Conservation (phyloP, 1,140 invertebrate genomes). For the Schmidtea mediterranea region DNA sequence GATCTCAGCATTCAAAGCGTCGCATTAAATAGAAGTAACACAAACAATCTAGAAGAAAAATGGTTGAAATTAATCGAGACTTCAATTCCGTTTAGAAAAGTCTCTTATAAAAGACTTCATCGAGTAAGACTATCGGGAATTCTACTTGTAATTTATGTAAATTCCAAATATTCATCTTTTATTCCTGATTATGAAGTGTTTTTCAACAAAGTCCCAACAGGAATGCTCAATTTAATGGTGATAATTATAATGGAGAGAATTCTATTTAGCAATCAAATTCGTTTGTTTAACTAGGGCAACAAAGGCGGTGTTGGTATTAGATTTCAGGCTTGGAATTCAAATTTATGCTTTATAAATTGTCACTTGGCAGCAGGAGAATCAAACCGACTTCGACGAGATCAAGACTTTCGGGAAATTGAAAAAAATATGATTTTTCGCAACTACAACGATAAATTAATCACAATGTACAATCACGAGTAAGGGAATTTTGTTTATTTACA, state of each 20-base stretch:
- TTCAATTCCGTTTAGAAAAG: neutral
- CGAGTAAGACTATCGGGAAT: slow-evolving; percentile 1
- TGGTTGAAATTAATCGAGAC: slow-evolving; percentile 2
- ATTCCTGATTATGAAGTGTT: neutral
- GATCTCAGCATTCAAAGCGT: slow-evolving; percentile 1
- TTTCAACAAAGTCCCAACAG: neutral
- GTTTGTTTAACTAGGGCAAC: slow-evolving; percentile 55
- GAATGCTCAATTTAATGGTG: slow-evolving; percentile 2
- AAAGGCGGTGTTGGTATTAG: slow-evolving; percentile 85
- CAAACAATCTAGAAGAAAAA: neutral
- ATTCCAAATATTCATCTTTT: neutral
- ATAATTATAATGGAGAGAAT: neutral
- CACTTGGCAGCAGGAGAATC: slow-evolving; percentile 87
- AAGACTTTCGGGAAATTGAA: slow-evolving; percentile 1
- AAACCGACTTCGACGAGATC: slow-evolving; percentile 17
- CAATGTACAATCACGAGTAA: neutral
- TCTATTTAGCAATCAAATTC: neutral
- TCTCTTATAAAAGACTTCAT: neutral
- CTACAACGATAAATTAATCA: neutral
- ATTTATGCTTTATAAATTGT: slow-evolving; percentile 80
- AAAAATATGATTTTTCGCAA: neutral
- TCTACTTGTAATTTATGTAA: neutral
- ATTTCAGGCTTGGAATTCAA: slow-evolving; percentile 63
- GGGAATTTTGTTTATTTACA: no score
- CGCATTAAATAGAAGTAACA: neutral